A percentile compares a stretch with the other conserved stretches of the same genome.
Evolutionary conservation across 2,113 vertebrate species (phyloP).

Genomic region (Piaya cayana): DNA sequence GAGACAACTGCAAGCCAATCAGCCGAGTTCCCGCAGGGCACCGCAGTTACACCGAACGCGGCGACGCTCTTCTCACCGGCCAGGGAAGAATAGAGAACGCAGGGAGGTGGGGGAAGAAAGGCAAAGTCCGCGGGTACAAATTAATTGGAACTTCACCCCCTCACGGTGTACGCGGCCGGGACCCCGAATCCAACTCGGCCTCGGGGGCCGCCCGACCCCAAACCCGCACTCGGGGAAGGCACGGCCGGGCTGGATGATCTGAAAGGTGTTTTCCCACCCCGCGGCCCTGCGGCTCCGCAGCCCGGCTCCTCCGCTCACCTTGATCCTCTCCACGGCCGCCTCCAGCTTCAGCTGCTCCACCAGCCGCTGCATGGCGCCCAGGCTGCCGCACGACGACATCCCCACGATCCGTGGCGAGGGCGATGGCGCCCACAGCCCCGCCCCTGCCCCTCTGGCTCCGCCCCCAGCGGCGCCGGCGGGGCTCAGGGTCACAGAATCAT

Average conservation of each 20-base stretch:
- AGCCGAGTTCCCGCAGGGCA: background rate
- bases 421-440: no score
- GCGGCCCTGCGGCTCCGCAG: no score
- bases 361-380: slow-evolving; percentile 84
- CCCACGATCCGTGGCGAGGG: no score
- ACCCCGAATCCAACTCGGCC: no score
- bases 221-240: no score
- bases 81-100: background rate
- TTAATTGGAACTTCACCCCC: background rate
- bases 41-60: background rate
- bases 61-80: background rate
- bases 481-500: no score
- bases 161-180: background rate
- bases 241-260: no score
- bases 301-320: slow-evolving; percentile 71
- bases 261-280: no score
- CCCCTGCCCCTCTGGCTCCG: no score
- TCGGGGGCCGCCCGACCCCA: background rate
- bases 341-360: slow-evolving; percentile 92
- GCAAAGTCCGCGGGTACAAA: background rate
- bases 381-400: slow-evolving; percentile 87
- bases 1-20: background rate
- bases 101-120: background rate
- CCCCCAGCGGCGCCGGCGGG: no score
- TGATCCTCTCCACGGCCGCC: slow-evolving; percentile 90